Evolutionary conservation across 1,140 invertebrate species (phyloP), one percentile per base, ranked within the genome.

Genomic region (Sipha flava): DNA sequence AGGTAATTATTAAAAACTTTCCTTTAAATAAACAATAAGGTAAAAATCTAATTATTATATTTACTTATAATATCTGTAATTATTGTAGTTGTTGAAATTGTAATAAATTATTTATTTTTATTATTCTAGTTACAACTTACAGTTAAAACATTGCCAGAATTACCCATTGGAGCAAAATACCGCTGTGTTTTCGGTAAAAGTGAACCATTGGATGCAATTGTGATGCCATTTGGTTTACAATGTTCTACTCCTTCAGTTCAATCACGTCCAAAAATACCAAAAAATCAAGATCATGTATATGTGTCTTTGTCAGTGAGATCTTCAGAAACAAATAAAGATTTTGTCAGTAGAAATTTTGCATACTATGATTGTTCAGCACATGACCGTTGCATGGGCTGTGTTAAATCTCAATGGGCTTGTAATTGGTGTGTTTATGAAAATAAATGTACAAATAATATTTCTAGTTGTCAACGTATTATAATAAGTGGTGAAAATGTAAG

Each of bases 391-490:
- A 89, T 90, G 57, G 90, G 92, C 45, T 97, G 95, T 86, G 93
- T 96, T 5, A 90, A 90, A 83, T 94, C 93, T 75, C 90, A 93
- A 82, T 97, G 95, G 95, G 91, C 92, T 3, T 97, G 95, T 84
- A 96, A 94, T 84, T 97, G 97, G 97, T 98, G 97, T 86, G 93
- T 98, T 70, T 95, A 95, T 85, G 95, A 97, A 83, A 98, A 98
- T 85, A 92, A 91, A 83, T 98, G 96, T 85, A 94, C 95, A 1
- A 92, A 96, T 87, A 93, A 97, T 85, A 91, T 90, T 31, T 91
- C 92, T 37, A 86, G 88, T 29, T 97, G 95, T 85, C 93, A 92
- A 83, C 91, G 90, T 73, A 87, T 85, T 37, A 91, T 96, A 34
- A 94, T 98, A 82, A 92, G 91, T 83, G 92, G 92, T 26, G 93